phyloP scores from a whole-genome alignment of 2,113 vertebrate species.

The Pollachius pollachius region DNA sequence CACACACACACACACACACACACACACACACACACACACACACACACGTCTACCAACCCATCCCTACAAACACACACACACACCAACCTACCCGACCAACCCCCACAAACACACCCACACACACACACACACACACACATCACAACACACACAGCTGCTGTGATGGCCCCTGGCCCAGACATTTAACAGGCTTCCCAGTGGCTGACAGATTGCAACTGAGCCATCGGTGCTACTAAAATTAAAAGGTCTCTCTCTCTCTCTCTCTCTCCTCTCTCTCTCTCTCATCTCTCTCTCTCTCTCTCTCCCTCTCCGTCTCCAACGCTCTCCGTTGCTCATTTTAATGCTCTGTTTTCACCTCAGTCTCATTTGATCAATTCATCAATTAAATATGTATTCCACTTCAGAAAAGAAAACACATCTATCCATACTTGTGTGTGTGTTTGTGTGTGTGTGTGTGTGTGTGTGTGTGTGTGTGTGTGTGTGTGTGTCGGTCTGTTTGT shows the following conservation, averaged over 20 bases:
- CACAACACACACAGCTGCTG: constrained; percentile 7
- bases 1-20: constrained; percentile 19
- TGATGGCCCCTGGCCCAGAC: constrained; percentile 19
- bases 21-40: constrained; percentile 16
- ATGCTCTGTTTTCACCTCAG: background rate
- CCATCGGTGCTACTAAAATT: constrained; percentile 14
- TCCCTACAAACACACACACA: constrained; percentile 1
- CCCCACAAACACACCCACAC: constrained; percentile 9
- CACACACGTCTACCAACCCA: background rate
- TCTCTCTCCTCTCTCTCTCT: background rate
- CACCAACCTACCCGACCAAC: constrained; percentile 1
- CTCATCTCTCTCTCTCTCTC: constrained; percentile 8
- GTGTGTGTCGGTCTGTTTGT: no score
- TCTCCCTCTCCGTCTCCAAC: constrained; percentile 8
- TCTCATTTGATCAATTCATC: background rate
- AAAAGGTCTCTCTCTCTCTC: background rate
- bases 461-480: no score
- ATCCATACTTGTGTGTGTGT: no score
- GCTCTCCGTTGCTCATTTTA: background rate
- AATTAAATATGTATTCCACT: no score
- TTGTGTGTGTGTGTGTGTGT: no score
- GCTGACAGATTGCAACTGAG: constrained; percentile 53
- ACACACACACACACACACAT: constrained; percentile 17
- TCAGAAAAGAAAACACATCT: no score
- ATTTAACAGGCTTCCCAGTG: constrained; percentile 34